These are phyloP conservation scores for Shinisaurus crocodilurus DNA, from an alignment of 2,113 vertebrate species.

Conservation along the genomic window DNA sequence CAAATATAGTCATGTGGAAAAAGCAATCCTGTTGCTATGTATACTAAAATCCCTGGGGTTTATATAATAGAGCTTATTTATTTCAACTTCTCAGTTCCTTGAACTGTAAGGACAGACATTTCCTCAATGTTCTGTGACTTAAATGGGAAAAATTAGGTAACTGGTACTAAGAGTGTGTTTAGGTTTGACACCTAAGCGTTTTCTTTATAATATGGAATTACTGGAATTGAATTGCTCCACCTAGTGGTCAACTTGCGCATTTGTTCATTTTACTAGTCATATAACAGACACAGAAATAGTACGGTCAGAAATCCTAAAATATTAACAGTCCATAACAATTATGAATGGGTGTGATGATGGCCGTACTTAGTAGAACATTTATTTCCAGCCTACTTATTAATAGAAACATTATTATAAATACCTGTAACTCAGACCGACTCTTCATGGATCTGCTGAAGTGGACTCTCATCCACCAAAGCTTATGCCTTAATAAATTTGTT, in stretches of 20 bases:
- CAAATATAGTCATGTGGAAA: not conserved
- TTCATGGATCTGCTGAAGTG: not conserved
- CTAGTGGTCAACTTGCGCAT: constrained; percentile 76
- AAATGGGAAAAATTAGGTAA: constrained; percentile 36
- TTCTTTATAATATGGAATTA: constrained; percentile 48
- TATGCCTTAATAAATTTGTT: not conserved
- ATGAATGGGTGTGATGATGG: no score
- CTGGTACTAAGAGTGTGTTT: constrained; percentile 22
- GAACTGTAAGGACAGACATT: constrained; percentile 9
- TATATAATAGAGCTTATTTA: not conserved
- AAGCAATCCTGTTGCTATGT: constrained; percentile 8
- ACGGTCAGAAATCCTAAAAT: constrained; percentile 1
- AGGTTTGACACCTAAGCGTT: constrained; percentile 49
- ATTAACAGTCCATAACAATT: not conserved
- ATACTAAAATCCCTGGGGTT: not conserved
- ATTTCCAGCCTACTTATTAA: not conserved
- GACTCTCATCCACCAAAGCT: not conserved
- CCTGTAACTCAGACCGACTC: not conserved
- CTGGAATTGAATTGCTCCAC: constrained; percentile 80
- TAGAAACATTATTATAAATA: not conserved
- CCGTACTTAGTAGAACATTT: not conserved
- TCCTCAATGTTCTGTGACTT: constrained; percentile 23
- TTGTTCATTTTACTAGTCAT: constrained; percentile 20
- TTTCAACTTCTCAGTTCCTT: not conserved
- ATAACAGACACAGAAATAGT: not conserved